These are phyloP conservation scores for Galeopsomyia nigrocyanea DNA, from an alignment of 2,888 invertebrate species.

Conservation along the genomic window DNA sequence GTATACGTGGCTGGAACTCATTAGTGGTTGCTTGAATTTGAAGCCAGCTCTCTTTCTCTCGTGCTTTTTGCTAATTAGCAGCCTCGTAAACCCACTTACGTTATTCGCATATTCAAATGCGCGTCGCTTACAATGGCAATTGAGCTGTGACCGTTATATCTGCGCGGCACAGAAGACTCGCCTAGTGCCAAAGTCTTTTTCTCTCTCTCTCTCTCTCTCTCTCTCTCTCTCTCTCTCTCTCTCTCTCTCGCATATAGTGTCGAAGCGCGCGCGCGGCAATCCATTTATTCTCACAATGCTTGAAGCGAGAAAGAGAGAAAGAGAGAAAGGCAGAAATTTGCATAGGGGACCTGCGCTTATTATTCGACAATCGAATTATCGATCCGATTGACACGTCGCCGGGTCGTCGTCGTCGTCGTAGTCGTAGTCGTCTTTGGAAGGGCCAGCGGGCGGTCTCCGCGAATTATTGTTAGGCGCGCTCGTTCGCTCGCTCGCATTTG, in stretches of 20 bases:
- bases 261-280: not conserved
- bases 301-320: not conserved
- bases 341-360: conserved; percentile 60
- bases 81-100: too few species aligned
- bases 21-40: too few species aligned
- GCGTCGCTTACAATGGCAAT: conserved; percentile 8
- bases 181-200: not conserved
- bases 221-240: not conserved
- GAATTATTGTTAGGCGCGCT: conserved; percentile 49
- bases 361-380: conserved; percentile 64
- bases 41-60: too few species aligned
- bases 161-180: not conserved
- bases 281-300: not conserved
- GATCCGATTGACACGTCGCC: conserved; percentile 62
- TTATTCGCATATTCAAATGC: too few species aligned
- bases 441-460: conserved; percentile 52
- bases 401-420: conserved; percentile 41
- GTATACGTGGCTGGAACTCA: too few species aligned
- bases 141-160: conserved; percentile 19
- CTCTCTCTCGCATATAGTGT: not conserved
- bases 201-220: not conserved
- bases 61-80: too few species aligned
- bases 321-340: conserved; percentile 57
- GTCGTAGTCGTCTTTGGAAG: conserved; percentile 54
- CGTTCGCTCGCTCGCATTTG: conserved; percentile 54